phyloP scores from a whole-genome alignment of 2,888 invertebrate species.

The Griposia aprilina region DNA sequence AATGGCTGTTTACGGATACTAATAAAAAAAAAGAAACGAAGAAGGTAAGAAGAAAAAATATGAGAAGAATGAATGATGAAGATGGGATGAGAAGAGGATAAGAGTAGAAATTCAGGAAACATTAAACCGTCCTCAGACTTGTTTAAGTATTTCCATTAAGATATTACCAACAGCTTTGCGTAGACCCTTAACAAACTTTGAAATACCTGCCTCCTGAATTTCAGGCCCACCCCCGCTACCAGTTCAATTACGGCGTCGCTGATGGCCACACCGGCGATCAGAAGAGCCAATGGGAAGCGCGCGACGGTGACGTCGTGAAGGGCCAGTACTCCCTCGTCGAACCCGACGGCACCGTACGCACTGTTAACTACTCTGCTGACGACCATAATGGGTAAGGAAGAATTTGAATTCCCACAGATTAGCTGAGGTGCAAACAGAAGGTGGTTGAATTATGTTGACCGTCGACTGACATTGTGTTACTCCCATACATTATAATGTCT shows the following conservation, averaged over 20 bases:
- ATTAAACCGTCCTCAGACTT: not conserved
- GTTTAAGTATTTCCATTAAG: not conserved
- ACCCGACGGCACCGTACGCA: slow-evolving; percentile 91
- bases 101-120: not conserved
- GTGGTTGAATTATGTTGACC: no score
- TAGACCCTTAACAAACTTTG: not conserved
- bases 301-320: slow-evolving; percentile 92
- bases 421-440: no score
- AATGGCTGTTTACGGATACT: not conserved
- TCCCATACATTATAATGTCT: no score
- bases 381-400: slow-evolving; percentile 89
- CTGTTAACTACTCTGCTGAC: slow-evolving; percentile 91
- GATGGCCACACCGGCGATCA: slow-evolving; percentile 92
- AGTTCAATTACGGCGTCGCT: slow-evolving; percentile 91
- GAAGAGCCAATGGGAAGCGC: slow-evolving; percentile 91
- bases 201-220: slow-evolving; percentile 45
- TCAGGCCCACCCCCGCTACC: slow-evolving; percentile 91
- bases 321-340: slow-evolving; percentile 92
- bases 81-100: no score
- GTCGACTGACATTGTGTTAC: no score
- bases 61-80: no score
- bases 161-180: not conserved
- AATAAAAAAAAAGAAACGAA: no score
- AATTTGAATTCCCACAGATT: not conserved
- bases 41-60: no score